phyloP scores from a whole-genome alignment of 2,113 vertebrate species.

The Anhinga rufa region DNA sequence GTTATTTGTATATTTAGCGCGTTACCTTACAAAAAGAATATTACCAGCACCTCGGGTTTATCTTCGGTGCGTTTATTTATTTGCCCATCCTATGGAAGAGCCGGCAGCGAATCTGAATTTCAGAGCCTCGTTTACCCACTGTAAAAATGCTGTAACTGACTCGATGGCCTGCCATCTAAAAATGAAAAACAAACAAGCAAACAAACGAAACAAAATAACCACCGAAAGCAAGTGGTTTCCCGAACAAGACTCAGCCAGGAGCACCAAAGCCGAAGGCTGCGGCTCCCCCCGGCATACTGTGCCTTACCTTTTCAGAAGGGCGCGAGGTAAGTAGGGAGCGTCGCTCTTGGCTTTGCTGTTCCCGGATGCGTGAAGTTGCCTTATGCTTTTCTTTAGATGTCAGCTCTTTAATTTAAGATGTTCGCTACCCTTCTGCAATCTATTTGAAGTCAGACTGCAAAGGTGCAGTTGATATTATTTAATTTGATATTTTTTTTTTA shows the following conservation, averaged over 20 bases:
- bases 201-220: neutral
- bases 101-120: neutral
- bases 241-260: neutral
- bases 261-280: neutral
- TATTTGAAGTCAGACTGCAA: neutral
- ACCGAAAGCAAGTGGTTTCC: neutral
- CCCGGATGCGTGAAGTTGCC: neutral
- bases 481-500: neutral
- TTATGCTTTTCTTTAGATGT: neutral
- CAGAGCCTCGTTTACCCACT: neutral
- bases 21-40: neutral
- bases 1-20: slow-evolving; percentile 38
- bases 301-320: neutral
- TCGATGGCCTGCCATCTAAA: neutral
- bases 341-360: neutral
- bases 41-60: neutral
- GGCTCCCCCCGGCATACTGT: neutral
- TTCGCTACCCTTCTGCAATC: neutral
- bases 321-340: neutral
- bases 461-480: neutral
- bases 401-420: neutral
- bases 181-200: neutral
- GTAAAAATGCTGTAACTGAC: neutral
- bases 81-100: neutral
- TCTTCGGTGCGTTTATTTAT: slow-evolving; percentile 46